These are phyloP conservation scores for Halyomorpha halys DNA, from an alignment of 1,140 invertebrate genomes.

Conservation along the genomic window DNA sequence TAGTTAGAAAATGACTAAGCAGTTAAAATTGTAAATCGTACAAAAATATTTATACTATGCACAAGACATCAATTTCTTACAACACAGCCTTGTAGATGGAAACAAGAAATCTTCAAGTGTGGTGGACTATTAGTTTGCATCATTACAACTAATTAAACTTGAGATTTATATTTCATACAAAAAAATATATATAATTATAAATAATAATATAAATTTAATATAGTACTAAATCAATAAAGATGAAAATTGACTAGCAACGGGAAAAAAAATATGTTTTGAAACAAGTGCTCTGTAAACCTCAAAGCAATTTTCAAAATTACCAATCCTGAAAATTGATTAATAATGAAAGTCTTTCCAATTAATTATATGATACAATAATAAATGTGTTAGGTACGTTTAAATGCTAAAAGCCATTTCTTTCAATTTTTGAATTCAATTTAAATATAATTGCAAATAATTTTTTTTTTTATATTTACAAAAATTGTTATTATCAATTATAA, in stretches of 20 bases:
- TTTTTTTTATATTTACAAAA: too few species aligned
- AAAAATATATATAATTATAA: neutral
- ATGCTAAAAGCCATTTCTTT: too few species aligned
- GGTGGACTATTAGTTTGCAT: slow-evolving; percentile 13
- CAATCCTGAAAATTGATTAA: too few species aligned
- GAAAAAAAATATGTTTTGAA: neutral
- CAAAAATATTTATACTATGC: slow-evolving; percentile 16
- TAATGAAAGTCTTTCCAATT: too few species aligned
- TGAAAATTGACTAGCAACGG: neutral
- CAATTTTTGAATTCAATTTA: too few species aligned
- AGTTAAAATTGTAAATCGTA: slow-evolving; percentile 7
- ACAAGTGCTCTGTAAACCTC: neutral
- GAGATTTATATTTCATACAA: neutral
- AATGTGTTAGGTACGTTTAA: too few species aligned
- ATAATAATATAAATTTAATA: slow-evolving; percentile 4
- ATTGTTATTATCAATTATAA: too few species aligned
- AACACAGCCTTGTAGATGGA: slow-evolving; percentile 12
- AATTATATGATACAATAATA: too few species aligned
- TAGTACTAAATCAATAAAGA: neutral
- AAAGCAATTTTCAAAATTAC: neutral
- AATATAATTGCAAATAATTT: too few species aligned
- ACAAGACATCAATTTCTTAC: slow-evolving; percentile 11
- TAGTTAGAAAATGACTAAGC: slow-evolving; percentile 3
- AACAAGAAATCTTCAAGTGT: neutral
- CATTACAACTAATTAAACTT: neutral